Evolutionary conservation across 1,140 invertebrate species (phyloP), one percentile per base, ranked within the genome.

Genomic region (Drosophila yakuba): DNA sequence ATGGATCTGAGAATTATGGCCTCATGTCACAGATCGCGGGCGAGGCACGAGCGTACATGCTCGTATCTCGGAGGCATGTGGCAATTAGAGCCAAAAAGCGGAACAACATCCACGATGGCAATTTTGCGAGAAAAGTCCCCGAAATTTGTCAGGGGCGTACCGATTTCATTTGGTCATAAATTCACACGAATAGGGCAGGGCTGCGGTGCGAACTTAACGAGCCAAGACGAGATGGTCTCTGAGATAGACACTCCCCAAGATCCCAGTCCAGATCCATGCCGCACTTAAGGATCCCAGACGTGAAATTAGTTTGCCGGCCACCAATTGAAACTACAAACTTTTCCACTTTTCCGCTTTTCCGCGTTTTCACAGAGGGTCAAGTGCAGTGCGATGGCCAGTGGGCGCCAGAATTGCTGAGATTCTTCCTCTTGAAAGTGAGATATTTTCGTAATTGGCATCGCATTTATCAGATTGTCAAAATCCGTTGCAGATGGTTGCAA

Each of bases 131-230:
- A 75, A 84, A 54, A 82, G 60, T 60, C 71, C 56, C 63, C 64
- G 74, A 52, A 52, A 72, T 47, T 61, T 38, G 41, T 39, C 38
- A 41, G 62, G 74, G 78, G 78, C 82, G 74, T 86, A 75, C 47
- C 83, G 50, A 38, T 59, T 86, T 88, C 76, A 88, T 88, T 58
- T 63, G 60, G 14, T 62, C 79, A 86, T 83, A 88, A 86, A 88
- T 82, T 88, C 75, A 59, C 66, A 68, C 59, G 76, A 86, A 71
- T 48, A 59, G 32, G 32, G 32, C 32, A 32, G 59, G 62, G 59
- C 73, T 74, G 58, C 74, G 69, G 55, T 74, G 77, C 67, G 39
- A 14, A 15, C 12, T 3, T 23, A 73, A 67, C 72, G 73, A 80
- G 66, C 48, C 74, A 63, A 39, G 44, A 54, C 79, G 39, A 60